Conservation (phyloP, 2,888 invertebrate species). For the Sminthurinus aureus region DNA sequence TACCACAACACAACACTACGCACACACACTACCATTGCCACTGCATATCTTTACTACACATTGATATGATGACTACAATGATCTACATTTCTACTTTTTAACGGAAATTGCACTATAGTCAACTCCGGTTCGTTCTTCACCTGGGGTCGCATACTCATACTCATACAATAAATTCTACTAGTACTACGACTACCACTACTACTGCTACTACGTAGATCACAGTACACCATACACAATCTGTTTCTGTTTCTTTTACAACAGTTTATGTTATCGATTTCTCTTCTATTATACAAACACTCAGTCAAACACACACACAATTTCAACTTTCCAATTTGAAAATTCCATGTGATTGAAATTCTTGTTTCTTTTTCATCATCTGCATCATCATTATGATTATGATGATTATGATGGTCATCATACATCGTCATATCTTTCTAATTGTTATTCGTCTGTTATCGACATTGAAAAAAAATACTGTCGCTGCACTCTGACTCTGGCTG, state of each 20-base stretch:
- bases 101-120: constrained; percentile 58
- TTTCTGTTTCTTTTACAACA: constrained; percentile 19
- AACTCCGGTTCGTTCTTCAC: constrained; percentile 60
- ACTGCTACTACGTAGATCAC: neutral
- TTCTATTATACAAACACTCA: constrained; percentile 27
- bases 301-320: neutral
- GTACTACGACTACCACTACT: neutral
- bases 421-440: constrained; percentile 14
- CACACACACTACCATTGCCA: no score
- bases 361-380: constrained; percentile 25
- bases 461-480: neutral
- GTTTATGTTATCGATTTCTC: constrained; percentile 52
- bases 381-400: constrained; percentile 16
- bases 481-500: neutral
- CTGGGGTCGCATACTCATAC: constrained; percentile 1
- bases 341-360: constrained; percentile 26
- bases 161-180: neutral
- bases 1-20: constrained; percentile 3
- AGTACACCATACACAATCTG: neutral
- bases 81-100: constrained; percentile 61
- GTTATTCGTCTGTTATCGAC: constrained; percentile 35
- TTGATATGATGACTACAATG: constrained; percentile 44
- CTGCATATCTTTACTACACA: no score
- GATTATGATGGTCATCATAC: no score
- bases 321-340: constrained; percentile 56